Percentiles rank a stretch among this genome's conserved stretches.
phyloP scores from a whole-genome alignment of 2,888 invertebrate genomes.

The Hartigia nigra region DNA sequence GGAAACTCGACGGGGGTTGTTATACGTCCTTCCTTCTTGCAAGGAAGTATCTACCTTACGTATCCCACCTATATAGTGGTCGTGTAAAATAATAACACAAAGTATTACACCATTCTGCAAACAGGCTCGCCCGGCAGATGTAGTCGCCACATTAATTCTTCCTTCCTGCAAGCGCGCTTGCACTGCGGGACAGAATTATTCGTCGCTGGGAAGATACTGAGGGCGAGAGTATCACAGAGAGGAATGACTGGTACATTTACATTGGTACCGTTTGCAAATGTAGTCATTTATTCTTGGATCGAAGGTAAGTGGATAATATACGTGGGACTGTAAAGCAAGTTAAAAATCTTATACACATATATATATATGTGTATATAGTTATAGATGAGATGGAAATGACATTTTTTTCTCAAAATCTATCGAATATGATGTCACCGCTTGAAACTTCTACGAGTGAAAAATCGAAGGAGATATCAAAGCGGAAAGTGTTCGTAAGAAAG shows the following conservation, averaged over 20 bases:
- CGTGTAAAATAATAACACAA: slow-evolving; percentile 4
- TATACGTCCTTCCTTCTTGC: neutral
- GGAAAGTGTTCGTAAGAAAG: neutral
- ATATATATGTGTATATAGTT: neutral
- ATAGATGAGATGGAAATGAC: neutral
- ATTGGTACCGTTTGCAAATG: neutral
- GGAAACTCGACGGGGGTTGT: slow-evolving; percentile 24
- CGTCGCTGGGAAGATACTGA: neutral
- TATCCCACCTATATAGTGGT: neutral
- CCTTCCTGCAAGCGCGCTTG: neutral
- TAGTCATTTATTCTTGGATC: neutral
- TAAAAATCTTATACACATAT: neutral
- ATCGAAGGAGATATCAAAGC: neutral
- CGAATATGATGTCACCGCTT: neutral
- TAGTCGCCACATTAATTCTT: slow-evolving; percentile 1
- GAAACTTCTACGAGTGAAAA: neutral
- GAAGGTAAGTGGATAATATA: neutral
- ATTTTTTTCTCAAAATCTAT: neutral
- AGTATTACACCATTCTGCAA: slow-evolving; percentile 8
- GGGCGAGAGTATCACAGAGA: neutral
- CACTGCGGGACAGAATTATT: neutral
- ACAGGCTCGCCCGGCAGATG: slow-evolving; percentile 7
- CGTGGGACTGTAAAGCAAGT: neutral
- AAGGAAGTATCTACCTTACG: neutral
- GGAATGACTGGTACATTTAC: neutral